phyloP scores from a whole-genome alignment of 2,113 vertebrate genomes.

The Pedionomus torquatus region DNA sequence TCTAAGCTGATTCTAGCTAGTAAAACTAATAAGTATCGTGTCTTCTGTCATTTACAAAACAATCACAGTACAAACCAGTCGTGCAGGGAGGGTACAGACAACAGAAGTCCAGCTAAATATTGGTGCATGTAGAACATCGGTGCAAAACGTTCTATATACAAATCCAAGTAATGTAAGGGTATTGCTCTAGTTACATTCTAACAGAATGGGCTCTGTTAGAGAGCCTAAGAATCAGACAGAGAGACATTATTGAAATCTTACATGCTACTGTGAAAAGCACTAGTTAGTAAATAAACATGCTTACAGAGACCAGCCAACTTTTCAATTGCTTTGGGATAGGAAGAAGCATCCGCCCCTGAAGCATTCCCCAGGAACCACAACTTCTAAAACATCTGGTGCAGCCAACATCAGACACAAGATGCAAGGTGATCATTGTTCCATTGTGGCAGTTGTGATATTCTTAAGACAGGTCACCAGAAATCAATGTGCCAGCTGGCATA shows the following conservation, averaged over 20 bases:
- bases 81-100: background rate
- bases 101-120: background rate
- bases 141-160: background rate
- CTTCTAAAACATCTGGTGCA: background rate
- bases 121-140: background rate
- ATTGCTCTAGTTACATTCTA: background rate
- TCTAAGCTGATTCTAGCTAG: background rate
- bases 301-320: background rate
- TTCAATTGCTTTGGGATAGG: background rate
- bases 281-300: background rate
- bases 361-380: background rate
- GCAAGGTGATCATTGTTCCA: background rate
- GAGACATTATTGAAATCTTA: background rate
- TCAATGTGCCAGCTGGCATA: background rate
- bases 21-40: background rate
- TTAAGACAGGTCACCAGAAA: background rate
- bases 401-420: background rate
- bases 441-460: background rate
- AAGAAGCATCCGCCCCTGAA: too few species aligned
- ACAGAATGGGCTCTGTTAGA: background rate
- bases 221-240: background rate
- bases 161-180: background rate
- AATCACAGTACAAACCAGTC: background rate
- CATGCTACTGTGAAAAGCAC: background rate
- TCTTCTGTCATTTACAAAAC: background rate